Evolutionary conservation across 2,888 invertebrate species (phyloP).

Genomic region (Lobophora halterata): DNA sequence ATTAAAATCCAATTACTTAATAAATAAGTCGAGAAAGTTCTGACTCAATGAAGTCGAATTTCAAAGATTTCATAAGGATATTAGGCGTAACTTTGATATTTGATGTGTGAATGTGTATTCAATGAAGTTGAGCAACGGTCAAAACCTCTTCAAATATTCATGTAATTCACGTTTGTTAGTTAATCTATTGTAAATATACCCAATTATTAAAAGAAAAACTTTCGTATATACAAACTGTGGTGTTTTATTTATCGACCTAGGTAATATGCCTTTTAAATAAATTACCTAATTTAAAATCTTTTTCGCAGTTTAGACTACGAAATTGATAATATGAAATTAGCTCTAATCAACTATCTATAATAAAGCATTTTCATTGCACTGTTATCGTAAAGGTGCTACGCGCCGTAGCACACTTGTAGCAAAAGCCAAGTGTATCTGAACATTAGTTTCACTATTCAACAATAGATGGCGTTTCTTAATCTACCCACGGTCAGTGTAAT

Average conservation of each 20-base stretch:
- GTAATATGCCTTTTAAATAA: background rate
- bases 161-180: conserved; percentile 79
- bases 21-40: conserved; percentile 33
- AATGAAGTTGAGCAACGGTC: conserved; percentile 41
- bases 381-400: conserved; percentile 6
- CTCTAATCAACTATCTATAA: no score
- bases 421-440: no score
- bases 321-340: no score
- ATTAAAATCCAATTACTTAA: no score
- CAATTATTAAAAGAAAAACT: conserved; percentile 78
- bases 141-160: conserved; percentile 63
- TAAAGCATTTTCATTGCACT: no score
- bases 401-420: background rate
- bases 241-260: conserved; percentile 45
- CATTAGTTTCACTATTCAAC: no score
- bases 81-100: conserved; percentile 51
- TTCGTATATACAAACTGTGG: conserved; percentile 64
- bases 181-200: conserved; percentile 79
- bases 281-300: no score
- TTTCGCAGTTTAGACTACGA: no score
- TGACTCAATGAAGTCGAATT: conserved; percentile 36
- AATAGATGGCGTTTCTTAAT: no score
- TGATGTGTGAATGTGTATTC: conserved; percentile 53
- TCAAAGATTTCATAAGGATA: conserved; percentile 47
- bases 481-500: no score